Base-by-base conservation (phyloP, 2,888 invertebrate genomes). In the Plagodis pulveraria region DNA sequence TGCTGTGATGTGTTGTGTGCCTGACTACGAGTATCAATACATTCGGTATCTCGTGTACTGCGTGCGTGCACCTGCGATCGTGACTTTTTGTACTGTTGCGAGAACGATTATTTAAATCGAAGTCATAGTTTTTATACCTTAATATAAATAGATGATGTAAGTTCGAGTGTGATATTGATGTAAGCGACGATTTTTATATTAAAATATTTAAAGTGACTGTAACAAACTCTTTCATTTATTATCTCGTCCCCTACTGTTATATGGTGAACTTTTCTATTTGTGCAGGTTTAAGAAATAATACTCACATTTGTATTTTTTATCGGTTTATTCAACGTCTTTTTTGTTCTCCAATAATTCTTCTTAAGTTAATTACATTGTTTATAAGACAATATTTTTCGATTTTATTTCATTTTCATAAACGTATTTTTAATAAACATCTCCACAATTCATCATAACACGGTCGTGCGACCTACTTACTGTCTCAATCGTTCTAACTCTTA, bases 121-220 rank as follows among this genome's bases (percentile, higher is more conserved):
- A 92, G 91, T 92, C 91, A 92, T 91, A 92, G 91, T 92, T 92
- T 92, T 92, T 92, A 92, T 92, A 91, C 90, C 40, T 61, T 89
- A 91, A 83, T 86, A 90, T 91, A 91, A 91, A 91, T 91, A 92
- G 91, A 91, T 91, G 91, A 91, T 90, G 87, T 92, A 91, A 91
- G 90, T 82, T 83, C 85, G 91, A 89, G 91, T 92, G 92, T 92
- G 92, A 92, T 92, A 92, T 91, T 91, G 91, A 91, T 73, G 83
- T 91, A 90, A 91, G 91, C 76, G 78, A 91, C 72, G 72, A 84
- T 83, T 89, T 89, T 91, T 89, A 79, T 89, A 91, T 85, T 91
- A 91, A 91, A 91, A 80, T 87, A 87, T 89, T 89, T 86, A 87
- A 89, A 81, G 70, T 79, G 66, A 78, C 55, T 51, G 61, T 60